Base-by-base conservation (phyloP, 2,888 invertebrate species). In the Lasioglossum calceatum region DNA sequence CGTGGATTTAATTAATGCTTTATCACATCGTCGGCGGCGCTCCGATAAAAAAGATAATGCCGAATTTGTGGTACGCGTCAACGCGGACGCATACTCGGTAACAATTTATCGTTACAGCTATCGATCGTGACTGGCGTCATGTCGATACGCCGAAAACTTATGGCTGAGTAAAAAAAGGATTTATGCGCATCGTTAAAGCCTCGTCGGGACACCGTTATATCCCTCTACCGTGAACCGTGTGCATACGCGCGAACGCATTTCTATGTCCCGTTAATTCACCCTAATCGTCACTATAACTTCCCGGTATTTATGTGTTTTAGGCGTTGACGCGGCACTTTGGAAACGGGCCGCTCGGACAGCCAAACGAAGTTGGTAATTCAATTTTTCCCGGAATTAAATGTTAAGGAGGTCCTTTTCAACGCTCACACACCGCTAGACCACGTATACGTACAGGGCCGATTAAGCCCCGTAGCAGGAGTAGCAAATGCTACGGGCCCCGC, bases 111-210 rank as follows among this genome's bases (percentile, higher is more conserved):
- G 64, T 4, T n/a, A n/a, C 16, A 42, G 14, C n/a, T 39, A 39
- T 61, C 79, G 81, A 85, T 50, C 61, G 19, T 2, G 16, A 32
- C 36, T 14, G n/a, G 72, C 58, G 67, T 73, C 61, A 79, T 61
- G 79, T 61, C 67, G 75, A 79, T 81, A 54, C 44, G 7, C 58
- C 23, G 4, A 58, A 75, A 78, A 81, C 80, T 81, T 50, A 81
- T 77, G 80, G 77, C 73, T 0, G 39, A 27, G 42, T 80, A 74
- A 76, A 72, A 77, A 77, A 72, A 7, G 50, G 81, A 85, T 86
- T 86, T 86, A 81, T 67, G 39, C 5, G 50, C 8, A 27, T 58
- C 71, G 39, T 81, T 77, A 78, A 77, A 74, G 71, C 39, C 77
- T 47, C 71, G 36, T 32, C 5, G 44, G 36, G 12, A 32, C 19